phyloP scores from a whole-genome alignment of 2,113 vertebrate genomes.

The Heliornis fulica region DNA sequence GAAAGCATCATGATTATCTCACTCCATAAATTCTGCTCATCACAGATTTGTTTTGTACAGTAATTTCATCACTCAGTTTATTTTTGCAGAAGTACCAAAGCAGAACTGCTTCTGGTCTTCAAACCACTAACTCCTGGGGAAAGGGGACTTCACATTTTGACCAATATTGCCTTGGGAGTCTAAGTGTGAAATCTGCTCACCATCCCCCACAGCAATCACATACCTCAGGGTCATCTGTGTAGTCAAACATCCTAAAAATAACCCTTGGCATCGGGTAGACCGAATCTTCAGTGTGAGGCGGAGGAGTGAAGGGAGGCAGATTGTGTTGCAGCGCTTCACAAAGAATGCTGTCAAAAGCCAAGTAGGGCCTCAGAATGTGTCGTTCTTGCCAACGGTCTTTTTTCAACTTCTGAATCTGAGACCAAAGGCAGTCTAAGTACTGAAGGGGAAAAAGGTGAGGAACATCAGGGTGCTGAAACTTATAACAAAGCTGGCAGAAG shows the following conservation, averaged over 20 bases:
- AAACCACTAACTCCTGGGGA: background rate
- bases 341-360: constrained; percentile 96
- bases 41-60: background rate
- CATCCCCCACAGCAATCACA: background rate
- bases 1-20: background rate
- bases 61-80: background rate
- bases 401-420: constrained; percentile 96
- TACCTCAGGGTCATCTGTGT: constrained; percentile 97
- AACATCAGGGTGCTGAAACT: background rate
- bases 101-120: background rate
- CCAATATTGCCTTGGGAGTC: background rate
- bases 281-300: constrained; percentile 88
- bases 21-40: background rate
- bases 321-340: constrained; percentile 98
- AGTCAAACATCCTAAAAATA: constrained; percentile 98
- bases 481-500: background rate
- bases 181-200: background rate
- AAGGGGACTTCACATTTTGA: background rate
- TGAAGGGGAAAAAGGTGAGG: constrained; percentile 49
- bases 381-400: constrained; percentile 98
- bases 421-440: constrained; percentile 99
- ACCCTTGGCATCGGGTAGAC: constrained; percentile 91
- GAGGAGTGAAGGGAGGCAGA: constrained; percentile 95
- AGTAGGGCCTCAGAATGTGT: constrained; percentile 94
- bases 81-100: background rate